phyloP scores from a whole-genome alignment of 2,113 vertebrate genomes.

The Colossoma macropomum region DNA sequence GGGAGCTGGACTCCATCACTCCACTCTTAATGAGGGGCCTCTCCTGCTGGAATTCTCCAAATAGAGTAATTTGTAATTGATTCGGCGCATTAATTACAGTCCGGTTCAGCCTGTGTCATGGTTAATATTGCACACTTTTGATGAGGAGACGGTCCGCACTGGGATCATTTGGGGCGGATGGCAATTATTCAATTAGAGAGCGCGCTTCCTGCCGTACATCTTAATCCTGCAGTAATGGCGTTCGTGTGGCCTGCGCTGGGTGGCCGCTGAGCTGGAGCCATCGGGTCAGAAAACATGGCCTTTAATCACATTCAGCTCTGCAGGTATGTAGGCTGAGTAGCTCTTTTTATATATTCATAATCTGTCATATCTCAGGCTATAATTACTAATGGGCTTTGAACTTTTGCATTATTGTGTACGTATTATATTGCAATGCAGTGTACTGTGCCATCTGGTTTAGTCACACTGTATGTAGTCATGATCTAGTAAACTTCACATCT shows the following conservation, averaged over 20 bases:
- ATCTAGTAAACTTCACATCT: too few species aligned
- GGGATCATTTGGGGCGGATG: slow-evolving; percentile 75
- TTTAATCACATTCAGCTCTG: background rate
- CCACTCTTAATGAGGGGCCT: slow-evolving; percentile 74
- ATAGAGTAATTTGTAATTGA: slow-evolving; percentile 83
- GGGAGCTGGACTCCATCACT: slow-evolving; percentile 71
- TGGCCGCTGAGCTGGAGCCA: background rate
- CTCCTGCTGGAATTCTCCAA: slow-evolving; percentile 78
- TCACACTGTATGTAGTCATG: too few species aligned
- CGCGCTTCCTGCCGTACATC: slow-evolving; percentile 57
- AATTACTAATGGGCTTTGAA: too few species aligned
- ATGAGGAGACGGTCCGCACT: slow-evolving; percentile 68
- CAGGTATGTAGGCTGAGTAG: background rate
- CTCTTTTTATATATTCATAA: too few species aligned
- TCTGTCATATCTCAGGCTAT: too few species aligned
- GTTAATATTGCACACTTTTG: slow-evolving; percentile 79
- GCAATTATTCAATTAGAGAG: slow-evolving; percentile 80
- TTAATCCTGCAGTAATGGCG: slow-evolving; percentile 74
- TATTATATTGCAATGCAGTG: too few species aligned
- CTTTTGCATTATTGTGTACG: too few species aligned
- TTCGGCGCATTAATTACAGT: slow-evolving; percentile 81
- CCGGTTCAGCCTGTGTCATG: slow-evolving; percentile 79
- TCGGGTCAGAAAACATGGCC: background rate
- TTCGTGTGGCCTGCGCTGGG: background rate
- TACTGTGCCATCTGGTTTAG: too few species aligned